These are phyloP conservation scores for Epistrophella euchroma DNA, from an alignment of 2,888 invertebrate species.

Conservation along the genomic window DNA sequence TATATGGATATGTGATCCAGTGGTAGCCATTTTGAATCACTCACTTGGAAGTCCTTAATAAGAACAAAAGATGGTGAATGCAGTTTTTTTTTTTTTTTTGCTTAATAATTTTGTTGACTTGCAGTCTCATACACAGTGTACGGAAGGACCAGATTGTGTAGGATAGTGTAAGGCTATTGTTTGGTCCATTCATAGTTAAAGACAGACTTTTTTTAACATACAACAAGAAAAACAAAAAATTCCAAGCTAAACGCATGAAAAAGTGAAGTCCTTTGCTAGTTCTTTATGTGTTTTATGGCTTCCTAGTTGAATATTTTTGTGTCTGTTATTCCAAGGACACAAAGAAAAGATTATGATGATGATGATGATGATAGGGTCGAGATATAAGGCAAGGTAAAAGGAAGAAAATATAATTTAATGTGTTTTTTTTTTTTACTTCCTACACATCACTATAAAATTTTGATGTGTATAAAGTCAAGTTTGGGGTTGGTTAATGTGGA, in stretches of 20 bases:
- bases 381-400: conserved; percentile 30
- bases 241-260: conserved; percentile 42
- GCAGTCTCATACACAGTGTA: neutral
- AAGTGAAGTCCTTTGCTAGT: conserved; percentile 11
- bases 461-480: neutral
- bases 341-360: conserved; percentile 65
- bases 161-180: conserved; percentile 61
- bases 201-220: conserved; percentile 27
- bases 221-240: neutral
- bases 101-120: conserved; percentile 38
- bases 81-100: conserved; percentile 28
- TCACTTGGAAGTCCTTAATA: conserved; percentile 73
- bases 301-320: conserved; percentile 55
- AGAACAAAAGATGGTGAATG: conserved; percentile 59
- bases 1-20: conserved; percentile 48
- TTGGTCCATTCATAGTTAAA: conserved; percentile 44
- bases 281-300: conserved; percentile 28
- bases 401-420: conserved; percentile 41
- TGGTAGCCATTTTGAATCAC: conserved; percentile 67
- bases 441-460: conserved; percentile 5
- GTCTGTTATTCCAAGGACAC: conserved; percentile 65
- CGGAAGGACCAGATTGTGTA: conserved; percentile 52
- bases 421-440: conserved; percentile 27
- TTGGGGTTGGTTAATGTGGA: neutral
- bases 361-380: conserved; percentile 29